Evolutionary conservation across 2,797 vertebrate genomes (phyloP), one percentile per base, ranked within the genome.

Genomic region (Oreochromis grahami): DNA sequence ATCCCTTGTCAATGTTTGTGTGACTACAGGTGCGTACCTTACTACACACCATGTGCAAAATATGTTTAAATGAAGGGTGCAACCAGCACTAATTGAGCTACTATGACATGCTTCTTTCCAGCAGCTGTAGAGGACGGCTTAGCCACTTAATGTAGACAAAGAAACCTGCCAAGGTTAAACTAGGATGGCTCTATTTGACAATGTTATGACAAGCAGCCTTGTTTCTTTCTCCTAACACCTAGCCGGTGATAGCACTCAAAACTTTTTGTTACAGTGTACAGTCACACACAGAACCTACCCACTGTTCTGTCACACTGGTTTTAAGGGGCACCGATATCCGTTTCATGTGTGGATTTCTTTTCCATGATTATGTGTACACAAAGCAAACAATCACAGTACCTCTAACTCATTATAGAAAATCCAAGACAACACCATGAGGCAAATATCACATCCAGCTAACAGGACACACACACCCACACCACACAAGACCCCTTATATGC

Each of bases 1-100:
- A 92, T 83, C 85, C 84, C 88, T 81, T 72, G 72, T 87, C 9
- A 81, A 14, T 86, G 79, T 89, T 76, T 84, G 65, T 78, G 65
- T 53, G 36, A n/a, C 76, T 55, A 53, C 24, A 12, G 12, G 55
- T 78, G 76, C 5, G 12, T 13, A 48, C 15, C 51, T 70, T 21
- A 79, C 55, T 13, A 78, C 63, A 85, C 38, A 86, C 72, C 29
- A 56, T 34, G 79, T 51, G 10, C 5, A 36, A 41, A 68, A 12
- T 58, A 26, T 34, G 51, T 58, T 52, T 10, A 77, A 41, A 15
- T 45, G 29, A 52, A 17, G n/a, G 11, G 45, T 77, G 38, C 8
- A 79, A 65, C 13, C 32, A 43, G 32, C 24, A 53, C 26, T 38
- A 26, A 29, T 43, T 76, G 11, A 19, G 53, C 29, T 32, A 32